Base-by-base conservation (phyloP, 2,888 invertebrate species). In the Abrostola tripartita region DNA sequence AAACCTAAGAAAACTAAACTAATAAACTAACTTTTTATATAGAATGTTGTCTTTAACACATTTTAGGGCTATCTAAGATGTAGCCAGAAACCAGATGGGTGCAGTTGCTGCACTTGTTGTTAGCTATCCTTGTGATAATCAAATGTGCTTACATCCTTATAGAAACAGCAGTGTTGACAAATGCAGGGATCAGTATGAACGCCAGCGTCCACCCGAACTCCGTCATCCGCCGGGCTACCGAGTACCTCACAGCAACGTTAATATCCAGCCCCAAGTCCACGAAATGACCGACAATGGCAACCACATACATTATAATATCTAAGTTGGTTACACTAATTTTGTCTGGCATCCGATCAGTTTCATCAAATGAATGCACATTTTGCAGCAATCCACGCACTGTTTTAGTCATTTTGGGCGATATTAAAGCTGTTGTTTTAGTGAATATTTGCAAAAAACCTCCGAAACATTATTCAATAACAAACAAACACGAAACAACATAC, bases 81-180 rank as follows among this genome's bases (percentile, higher is more conserved):
- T 24, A 24, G 24, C 24, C 24, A 24, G 24, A 4, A 24, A 1
- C 1, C 24, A 24, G 24, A 24, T 24, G 24, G 24, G 24, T 24
- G 24, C 24, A 24, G 24, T 24, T 24, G 24, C 24, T 24, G 24
- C 24, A 24, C 24, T 24, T 24, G 1, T 24, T 24, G 24, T 24
- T 24, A 24, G 24, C n/a, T 24, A 24, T 2, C 24, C 11, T 51
- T 37, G 37, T 51, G 11, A 51, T 51, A 73, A n/a, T n/a, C 54
- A 68, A 61, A 69, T 55, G 5, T 66, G 95, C 95, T 95, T 89
- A 96, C 97, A 97, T 97, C 88, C 96, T 91, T 73, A 96, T 95
- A 56, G 97, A 97, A 58, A 97, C 96, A 10, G 96, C 95, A 10
- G 97, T 97, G 86, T 97, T 97, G 37, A 97, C 96, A 71, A 97